Evolutionary conservation across 2,797 vertebrate genomes (phyloP).

Genomic region (Mormyrops attenuatus): DNA sequence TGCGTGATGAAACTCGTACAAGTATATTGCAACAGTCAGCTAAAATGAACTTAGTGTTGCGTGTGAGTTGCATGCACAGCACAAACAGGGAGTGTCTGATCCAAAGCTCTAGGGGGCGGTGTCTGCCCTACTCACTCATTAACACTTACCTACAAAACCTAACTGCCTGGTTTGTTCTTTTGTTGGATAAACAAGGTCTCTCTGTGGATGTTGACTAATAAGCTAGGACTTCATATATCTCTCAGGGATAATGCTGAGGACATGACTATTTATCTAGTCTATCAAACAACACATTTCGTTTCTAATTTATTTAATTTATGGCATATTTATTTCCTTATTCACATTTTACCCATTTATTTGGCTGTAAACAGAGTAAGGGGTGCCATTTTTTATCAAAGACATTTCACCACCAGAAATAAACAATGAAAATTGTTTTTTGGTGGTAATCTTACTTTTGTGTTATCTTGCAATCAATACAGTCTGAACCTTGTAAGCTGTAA

Average conservation of each 20-base stretch:
- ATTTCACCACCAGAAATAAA: neutral
- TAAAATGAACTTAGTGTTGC: neutral
- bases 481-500: neutral
- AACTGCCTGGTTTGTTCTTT: neutral
- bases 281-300: neutral
- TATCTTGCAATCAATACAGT: neutral
- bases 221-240: neutral
- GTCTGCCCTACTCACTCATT: neutral
- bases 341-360: neutral
- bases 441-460: neutral
- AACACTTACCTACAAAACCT: neutral
- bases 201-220: constrained; percentile 5
- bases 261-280: neutral
- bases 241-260: neutral
- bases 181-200: constrained; percentile 2
- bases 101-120: neutral
- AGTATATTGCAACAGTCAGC: neutral
- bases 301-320: neutral
- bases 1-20: neutral
- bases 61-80: neutral
- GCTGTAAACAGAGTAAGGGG: neutral
- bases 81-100: neutral
- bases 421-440: neutral
- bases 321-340: neutral
- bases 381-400: neutral